Evolutionary conservation across 1,140 invertebrate species (phyloP).

Genomic region (Drosophila bipectinata): DNA sequence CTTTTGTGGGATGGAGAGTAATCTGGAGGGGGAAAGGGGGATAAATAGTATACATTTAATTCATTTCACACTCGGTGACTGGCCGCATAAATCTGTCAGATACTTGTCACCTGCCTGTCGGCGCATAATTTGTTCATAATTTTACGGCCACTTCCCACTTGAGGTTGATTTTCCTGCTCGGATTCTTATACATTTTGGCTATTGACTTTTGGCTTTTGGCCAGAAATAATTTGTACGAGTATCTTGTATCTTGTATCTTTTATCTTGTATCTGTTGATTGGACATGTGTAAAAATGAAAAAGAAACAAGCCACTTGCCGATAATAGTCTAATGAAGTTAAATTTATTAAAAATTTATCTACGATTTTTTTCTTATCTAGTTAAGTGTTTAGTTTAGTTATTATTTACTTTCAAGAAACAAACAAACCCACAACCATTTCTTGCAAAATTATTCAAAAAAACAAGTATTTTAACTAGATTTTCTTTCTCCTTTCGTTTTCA

Average conservation of each 20-base stretch:
- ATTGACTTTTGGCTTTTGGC: slow-evolving; percentile 25
- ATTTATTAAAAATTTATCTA: slow-evolving; percentile 4
- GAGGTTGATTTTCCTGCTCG: not conserved
- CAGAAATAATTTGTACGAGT: slow-evolving; percentile 22
- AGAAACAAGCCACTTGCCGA: slow-evolving; percentile 13
- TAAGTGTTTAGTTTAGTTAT: not conserved
- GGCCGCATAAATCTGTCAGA: slow-evolving; percentile 53
- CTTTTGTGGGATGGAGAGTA: not conserved
- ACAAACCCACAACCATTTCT: not conserved
- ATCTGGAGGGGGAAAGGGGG: not conserved
- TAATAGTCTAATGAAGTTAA: slow-evolving; percentile 1
- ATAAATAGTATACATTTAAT: slow-evolving; percentile 33
- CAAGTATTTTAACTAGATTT: no score
- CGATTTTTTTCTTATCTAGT: no score
- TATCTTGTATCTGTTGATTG: not conserved
- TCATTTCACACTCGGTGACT: slow-evolving; percentile 26
- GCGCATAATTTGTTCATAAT: slow-evolving; percentile 63
- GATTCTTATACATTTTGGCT: slow-evolving; percentile 4
- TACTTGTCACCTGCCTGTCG: slow-evolving; percentile 64
- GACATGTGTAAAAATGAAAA: slow-evolving; percentile 29
- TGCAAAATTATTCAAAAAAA: no score
- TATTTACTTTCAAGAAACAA: not conserved
- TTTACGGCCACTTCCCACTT: slow-evolving; percentile 31
- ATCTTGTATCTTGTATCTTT: slow-evolving; percentile 29
- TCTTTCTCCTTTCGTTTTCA: not conserved